These are phyloP conservation scores for Origma solitaria DNA, from an alignment of 2,113 vertebrate genomes.

Conservation along the genomic window DNA sequence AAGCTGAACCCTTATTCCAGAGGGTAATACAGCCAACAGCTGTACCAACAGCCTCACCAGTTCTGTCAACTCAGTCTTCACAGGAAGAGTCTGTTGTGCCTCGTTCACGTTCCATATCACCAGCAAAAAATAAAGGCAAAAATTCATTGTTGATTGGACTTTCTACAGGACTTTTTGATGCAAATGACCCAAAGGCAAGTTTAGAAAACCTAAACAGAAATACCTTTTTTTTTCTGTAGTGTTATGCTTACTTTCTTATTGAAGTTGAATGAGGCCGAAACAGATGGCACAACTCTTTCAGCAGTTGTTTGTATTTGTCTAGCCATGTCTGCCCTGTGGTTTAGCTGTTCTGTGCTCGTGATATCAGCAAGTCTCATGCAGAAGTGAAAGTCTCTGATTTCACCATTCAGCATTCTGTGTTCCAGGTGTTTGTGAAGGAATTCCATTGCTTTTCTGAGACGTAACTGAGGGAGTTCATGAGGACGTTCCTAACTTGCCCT, in stretches of 20 bases:
- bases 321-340: not conserved
- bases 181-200: slow-evolving; percentile 94
- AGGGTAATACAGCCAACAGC: slow-evolving; percentile 75
- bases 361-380: not conserved
- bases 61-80: slow-evolving; percentile 84
- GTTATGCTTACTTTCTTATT: not conserved
- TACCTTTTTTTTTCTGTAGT: not conserved
- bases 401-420: not conserved
- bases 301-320: not conserved
- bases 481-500: not conserved
- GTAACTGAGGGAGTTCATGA: not conserved
- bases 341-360: not conserved
- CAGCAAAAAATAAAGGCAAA: slow-evolving; percentile 80
- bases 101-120: slow-evolving; percentile 86
- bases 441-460: not conserved
- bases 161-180: slow-evolving; percentile 93
- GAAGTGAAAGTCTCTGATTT: not conserved
- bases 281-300: not conserved
- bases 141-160: slow-evolving; percentile 87
- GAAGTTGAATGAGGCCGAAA: not conserved
- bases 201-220: not conserved
- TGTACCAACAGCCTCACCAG: slow-evolving; percentile 69
- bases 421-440: not conserved
- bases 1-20: slow-evolving; percentile 79
- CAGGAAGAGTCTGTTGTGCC: slow-evolving; percentile 81